Base-by-base conservation (phyloP, 2,113 vertebrate genomes). In the Oryzias melastigma region DNA sequence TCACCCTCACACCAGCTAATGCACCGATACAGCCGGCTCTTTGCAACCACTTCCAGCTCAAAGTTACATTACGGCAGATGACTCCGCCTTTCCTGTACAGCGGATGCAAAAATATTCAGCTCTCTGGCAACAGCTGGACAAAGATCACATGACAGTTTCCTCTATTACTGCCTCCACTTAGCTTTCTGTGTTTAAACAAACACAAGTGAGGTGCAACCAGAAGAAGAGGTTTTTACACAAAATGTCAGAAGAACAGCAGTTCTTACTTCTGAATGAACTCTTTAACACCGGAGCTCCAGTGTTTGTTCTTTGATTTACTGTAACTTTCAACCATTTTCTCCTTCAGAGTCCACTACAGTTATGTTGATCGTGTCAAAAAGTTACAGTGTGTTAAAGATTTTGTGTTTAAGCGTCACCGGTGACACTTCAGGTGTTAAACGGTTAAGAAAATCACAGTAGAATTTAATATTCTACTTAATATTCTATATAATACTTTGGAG, bases 1-100 rank as follows among this genome's bases (percentile, higher is more conserved):
- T 66, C 29, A 52, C n/a, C n/a, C 41, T 16, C 18, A 76, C 68
- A 48, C 51, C 58, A 44, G 68, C 68, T 77, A 78, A 72, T 78
- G 67, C 65, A 56, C 57, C 66, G 22, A 72, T 44, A 71, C 63
- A 48, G 35, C 44, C 45, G 44, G 16, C 58, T 13, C 52, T 51
- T 27, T 47, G 41, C 44, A 71, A 43, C 43, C 63, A 41, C 52
- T 54, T 54, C 53, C 62, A 73, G 49, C 72, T 60, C 54, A 19
- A 15, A 53, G n/a, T 19, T 35, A 20, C 52, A 41, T 54, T 48
- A 76, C 65, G 55, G 68, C 52, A 18, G 62, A 70, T 47, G 42
- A 69, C 7, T 71, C 40, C 43, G 53, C 27, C 45, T 58, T 20
- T 72, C 52, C 61, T 49, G 54, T 40, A 29, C 20, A 35, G 54